Evolutionary conservation across 2,113 vertebrate species (phyloP).

Genomic region (Elephantulus edwardii): DNA sequence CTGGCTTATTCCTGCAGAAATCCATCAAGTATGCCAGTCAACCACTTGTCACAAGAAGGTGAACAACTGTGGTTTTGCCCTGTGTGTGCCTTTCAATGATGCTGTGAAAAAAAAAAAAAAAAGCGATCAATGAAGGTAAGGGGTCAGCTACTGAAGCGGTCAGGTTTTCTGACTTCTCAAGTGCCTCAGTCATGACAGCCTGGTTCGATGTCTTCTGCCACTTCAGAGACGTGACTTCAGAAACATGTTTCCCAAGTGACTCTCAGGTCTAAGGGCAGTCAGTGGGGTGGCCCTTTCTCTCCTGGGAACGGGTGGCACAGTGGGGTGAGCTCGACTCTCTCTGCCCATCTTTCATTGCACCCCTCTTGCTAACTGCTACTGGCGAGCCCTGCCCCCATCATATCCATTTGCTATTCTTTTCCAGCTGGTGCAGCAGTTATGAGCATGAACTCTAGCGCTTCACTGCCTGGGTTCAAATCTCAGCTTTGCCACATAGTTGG

Average conservation of each 20-base stretch:
- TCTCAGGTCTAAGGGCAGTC: too few relatives aligned
- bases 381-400: background rate
- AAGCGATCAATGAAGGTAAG: constrained; percentile 7
- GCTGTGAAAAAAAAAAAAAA: background rate
- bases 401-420: background rate
- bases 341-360: background rate
- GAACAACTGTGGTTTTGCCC: background rate
- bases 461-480: background rate
- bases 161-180: constrained; percentile 55
- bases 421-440: background rate
- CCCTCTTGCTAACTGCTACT: background rate
- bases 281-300: background rate
- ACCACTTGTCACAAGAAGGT: constrained; percentile 5
- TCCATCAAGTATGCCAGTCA: background rate
- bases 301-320: background rate
- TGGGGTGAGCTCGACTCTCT: rapidly evolving
- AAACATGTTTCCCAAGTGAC: background rate
- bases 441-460: background rate
- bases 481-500: background rate
- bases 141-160: background rate
- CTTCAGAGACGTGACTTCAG: background rate
- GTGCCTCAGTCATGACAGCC: background rate
- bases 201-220: background rate
- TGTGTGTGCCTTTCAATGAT: constrained; percentile 39
- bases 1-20: constrained; percentile 21